Conservation (phyloP, 2,113 vertebrate species). For the Lonchura striata region DNA sequence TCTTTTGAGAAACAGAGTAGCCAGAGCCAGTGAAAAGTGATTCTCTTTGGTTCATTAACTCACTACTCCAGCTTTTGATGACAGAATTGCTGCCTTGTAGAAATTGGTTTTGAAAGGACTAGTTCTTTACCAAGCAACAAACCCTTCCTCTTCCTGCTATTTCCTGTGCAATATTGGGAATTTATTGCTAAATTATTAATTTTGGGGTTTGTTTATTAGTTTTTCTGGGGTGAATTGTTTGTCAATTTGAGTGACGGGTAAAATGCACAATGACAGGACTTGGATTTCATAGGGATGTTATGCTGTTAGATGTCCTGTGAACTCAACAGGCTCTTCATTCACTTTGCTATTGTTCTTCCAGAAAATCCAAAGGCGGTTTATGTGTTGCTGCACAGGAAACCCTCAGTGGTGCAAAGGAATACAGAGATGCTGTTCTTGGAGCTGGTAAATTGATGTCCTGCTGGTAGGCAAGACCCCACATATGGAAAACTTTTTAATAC, state of each 20-base stretch:
- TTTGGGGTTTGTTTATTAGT: no score
- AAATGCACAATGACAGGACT: not conserved
- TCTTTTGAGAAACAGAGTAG: not conserved
- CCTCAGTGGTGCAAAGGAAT: not conserved
- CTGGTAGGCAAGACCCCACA: not conserved
- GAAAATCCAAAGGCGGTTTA: not conserved
- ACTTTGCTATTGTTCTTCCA: not conserved
- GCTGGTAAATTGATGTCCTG: not conserved
- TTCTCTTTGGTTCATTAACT: not conserved
- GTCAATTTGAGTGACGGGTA: not conserved
- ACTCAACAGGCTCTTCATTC: not conserved
- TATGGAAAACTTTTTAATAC: not conserved
- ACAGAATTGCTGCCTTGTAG: not conserved
- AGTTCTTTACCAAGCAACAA: not conserved
- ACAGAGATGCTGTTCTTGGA: not conserved
- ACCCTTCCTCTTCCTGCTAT: not conserved
- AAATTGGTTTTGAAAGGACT: not conserved
- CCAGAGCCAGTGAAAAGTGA: not conserved
- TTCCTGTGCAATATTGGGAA: not conserved
- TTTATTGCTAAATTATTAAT: not conserved
- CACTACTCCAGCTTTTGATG: not conserved
- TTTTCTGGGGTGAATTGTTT: not conserved
- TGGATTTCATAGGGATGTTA: not conserved
- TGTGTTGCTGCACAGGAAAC: not conserved
- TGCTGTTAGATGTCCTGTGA: not conserved